Conservation (phyloP, 2,113 vertebrate genomes). For the Mustelus asterias region DNA sequence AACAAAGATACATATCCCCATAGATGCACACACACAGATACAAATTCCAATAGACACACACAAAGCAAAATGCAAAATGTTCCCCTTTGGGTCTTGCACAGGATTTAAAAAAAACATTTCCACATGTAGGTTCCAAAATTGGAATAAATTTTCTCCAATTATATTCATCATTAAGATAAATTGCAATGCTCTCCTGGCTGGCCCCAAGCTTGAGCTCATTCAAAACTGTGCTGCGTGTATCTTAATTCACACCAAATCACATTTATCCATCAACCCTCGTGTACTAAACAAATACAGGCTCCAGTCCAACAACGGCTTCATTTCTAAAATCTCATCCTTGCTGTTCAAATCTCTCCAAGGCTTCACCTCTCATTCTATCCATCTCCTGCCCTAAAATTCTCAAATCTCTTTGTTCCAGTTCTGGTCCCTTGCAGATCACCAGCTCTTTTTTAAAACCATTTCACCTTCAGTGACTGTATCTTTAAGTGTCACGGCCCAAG, state of each 20-base stretch:
- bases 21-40: no score
- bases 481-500: background rate
- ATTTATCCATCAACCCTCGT: background rate
- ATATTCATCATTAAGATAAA: background rate
- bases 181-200: background rate
- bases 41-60: no score
- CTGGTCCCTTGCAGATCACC: background rate
- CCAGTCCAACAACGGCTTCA: background rate
- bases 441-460: background rate
- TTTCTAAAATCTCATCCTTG: background rate
- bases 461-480: background rate
- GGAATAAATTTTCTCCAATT: background rate
- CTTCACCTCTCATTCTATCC: background rate
- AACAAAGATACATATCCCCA: no score
- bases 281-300: background rate
- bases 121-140: background rate
- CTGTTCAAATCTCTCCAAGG: background rate
- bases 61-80: no score
- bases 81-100: background rate
- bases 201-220: background rate
- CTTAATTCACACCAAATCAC: background rate
- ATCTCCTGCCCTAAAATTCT: background rate
- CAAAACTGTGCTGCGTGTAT: background rate
- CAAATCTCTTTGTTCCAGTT: background rate
- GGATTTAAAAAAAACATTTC: background rate